Evolutionary conservation across 2,888 invertebrate species (phyloP).

Genomic region (Mesorhabditis spiculigera): DNA sequence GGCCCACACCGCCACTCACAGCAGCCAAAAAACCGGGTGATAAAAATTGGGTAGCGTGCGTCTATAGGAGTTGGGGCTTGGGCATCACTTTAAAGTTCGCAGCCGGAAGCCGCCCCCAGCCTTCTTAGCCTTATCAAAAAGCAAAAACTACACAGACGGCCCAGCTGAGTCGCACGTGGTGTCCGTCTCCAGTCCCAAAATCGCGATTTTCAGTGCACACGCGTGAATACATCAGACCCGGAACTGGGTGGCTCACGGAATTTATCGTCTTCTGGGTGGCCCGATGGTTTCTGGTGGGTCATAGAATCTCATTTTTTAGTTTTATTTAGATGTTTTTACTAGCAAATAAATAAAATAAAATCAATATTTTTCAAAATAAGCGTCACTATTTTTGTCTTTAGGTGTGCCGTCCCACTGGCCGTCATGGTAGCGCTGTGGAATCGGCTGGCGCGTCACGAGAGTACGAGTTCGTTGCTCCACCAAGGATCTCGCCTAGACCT

Average conservation of each 20-base stretch:
- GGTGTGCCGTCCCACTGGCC: slow-evolving; percentile 33
- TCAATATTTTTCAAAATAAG: too few species aligned
- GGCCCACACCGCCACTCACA: not conserved
- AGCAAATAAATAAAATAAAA: too few species aligned
- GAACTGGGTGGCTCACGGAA: slow-evolving; percentile 10
- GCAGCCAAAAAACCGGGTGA: not conserved
- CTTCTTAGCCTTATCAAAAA: too few species aligned
- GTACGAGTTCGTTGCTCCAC: slow-evolving; percentile 5
- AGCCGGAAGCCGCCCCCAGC: too few species aligned
- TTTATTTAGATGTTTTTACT: too few species aligned
- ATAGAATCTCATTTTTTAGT: too few species aligned
- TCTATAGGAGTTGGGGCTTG: too few species aligned
- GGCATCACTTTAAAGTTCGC: too few species aligned
- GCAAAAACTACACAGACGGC: too few species aligned
- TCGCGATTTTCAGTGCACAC: slow-evolving; percentile 21
- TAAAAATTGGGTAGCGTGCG: too few species aligned
- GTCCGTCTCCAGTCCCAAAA: too few species aligned
- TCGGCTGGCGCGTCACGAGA: slow-evolving; percentile 23
- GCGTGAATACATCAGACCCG: slow-evolving; percentile 20
- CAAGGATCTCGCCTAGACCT: not conserved
- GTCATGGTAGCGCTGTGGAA: slow-evolving; percentile 45
- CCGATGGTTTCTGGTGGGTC: slow-evolving; percentile 25
- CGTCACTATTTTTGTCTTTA: not conserved
- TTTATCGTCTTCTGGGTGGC: slow-evolving; percentile 39
- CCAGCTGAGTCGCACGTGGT: too few species aligned